Evolutionary conservation across 2,797 vertebrate species (phyloP), one percentile per base, ranked within the genome.

Genomic region (Vespertilio murinus): DNA sequence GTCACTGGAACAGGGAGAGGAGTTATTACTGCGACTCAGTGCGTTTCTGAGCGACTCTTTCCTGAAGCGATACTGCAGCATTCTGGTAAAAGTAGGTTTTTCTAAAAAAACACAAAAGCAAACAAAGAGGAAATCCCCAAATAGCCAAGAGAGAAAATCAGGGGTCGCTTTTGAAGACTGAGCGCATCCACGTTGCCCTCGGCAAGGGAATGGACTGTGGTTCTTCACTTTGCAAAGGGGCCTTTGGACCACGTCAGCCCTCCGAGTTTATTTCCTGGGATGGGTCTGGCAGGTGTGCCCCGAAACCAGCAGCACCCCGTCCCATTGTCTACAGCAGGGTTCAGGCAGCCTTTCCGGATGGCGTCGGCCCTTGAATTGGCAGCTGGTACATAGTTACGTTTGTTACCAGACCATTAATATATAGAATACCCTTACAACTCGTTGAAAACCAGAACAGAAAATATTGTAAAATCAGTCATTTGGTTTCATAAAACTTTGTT

Each of bases 111-210:
- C 23, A 82, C 28, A 88, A 87, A 88, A 88, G 35, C 42, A 74
- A 47, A 70, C 6, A 25, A 73, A 77, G 80, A 75, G 30, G 40
- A 70, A 79, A 28, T 52, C 33, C 14, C n/a, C 23, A 20, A 45
- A 85, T 8, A 56, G 6, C 69, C 64, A 47, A 93, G 71, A 88
- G 67, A 88, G 77, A 88, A 87, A 88, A 90, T 42, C 28, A 47
- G 4, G 18, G 30, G 17, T 78, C 22, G 5, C 22, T 22, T 93
- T 45, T 42, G 47, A 70, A 87, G 35, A 40, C 67, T 13, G 0
- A n/a, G 47, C 71, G 12, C 67, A 16, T 42, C 65, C 69, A 13
- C 30, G 47, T 65, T 89, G 13, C 47, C 33, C 45, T 89, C 64
- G 65, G 71, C 93, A 87, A 82, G 67, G 8, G 59, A 40, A 16